Conservation (phyloP, 2,797 vertebrate genomes). For the Dermochelys coriacea region DNA sequence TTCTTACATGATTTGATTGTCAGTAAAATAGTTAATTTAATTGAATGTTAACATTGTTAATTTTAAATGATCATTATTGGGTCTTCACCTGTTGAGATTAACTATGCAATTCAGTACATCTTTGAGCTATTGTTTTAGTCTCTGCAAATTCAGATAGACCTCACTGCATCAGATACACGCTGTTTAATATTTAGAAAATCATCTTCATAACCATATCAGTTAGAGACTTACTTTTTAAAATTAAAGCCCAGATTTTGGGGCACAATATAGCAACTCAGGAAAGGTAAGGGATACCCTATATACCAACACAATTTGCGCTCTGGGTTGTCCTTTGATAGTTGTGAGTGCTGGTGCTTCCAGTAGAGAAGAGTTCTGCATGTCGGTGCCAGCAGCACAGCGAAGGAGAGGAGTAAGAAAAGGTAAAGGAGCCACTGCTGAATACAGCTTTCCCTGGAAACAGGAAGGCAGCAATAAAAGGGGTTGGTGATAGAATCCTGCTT, state of each 20-base stretch:
- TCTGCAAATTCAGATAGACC: not conserved
- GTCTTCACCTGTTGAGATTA: not conserved
- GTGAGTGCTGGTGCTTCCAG: conserved; percentile 28
- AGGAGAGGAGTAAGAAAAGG: conserved; percentile 16
- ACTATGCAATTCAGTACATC: not conserved
- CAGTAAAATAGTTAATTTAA: not conserved
- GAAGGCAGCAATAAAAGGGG: conserved; percentile 1
- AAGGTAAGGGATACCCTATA: not conserved
- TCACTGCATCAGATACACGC: not conserved
- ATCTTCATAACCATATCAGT: not conserved
- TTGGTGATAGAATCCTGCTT: not conserved
- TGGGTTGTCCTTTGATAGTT: conserved; percentile 64
- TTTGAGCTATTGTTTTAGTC: not conserved
- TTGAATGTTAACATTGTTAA: not conserved
- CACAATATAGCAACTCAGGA: not conserved
- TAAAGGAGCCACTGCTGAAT: not conserved
- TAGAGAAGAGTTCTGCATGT: conserved; percentile 34
- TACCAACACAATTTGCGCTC: conserved; percentile 33
- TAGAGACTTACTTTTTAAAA: not conserved
- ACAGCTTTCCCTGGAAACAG: conserved; percentile 21
- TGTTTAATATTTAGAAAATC: not conserved
- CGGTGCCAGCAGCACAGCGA: conserved; percentile 30
- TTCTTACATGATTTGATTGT: not conserved
- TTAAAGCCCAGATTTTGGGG: not conserved
- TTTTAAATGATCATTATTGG: not conserved